phyloP scores from a whole-genome alignment of 2,888 invertebrate genomes.

The Cheiracanthium punctorium region DNA sequence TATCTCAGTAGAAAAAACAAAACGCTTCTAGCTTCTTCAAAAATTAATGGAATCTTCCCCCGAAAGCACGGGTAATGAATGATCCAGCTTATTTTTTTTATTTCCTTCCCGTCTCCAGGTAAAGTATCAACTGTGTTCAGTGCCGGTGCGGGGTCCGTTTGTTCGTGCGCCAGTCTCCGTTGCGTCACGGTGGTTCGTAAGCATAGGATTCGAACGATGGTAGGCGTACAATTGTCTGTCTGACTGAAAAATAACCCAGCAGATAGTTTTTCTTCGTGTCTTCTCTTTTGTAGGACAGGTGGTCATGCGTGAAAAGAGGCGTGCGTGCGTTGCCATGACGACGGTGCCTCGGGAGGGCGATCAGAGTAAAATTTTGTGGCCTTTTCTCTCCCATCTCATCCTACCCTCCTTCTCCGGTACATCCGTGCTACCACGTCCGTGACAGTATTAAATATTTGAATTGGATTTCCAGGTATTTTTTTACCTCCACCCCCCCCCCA shows the following conservation, averaged over 20 bases:
- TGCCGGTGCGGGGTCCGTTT: too few relatives aligned
- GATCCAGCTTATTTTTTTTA: too few relatives aligned
- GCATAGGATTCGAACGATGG: too few relatives aligned
- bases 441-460: constrained; percentile 8
- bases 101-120: too few relatives aligned
- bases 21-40: too few relatives aligned
- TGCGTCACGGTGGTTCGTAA: constrained; percentile 49
- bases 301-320: constrained; percentile 66
- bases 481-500: neutral
- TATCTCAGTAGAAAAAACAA: too few relatives aligned
- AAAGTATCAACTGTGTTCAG: too few relatives aligned
- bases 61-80: too few relatives aligned
- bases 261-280: constrained; percentile 20
- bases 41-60: too few relatives aligned
- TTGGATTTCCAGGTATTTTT: neutral
- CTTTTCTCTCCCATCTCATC: neutral
- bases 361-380: constrained; percentile 45
- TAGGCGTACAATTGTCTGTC: constrained; percentile 50
- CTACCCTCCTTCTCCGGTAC: neutral
- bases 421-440: neutral
- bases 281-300: constrained; percentile 66
- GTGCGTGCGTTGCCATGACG: constrained; percentile 59
- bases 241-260: constrained; percentile 39
- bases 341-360: constrained; percentile 58
- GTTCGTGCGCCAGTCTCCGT: constrained; percentile 30